phyloP scores from a whole-genome alignment of 2,113 vertebrate genomes.

The Plecturocebus donacophilus region DNA sequence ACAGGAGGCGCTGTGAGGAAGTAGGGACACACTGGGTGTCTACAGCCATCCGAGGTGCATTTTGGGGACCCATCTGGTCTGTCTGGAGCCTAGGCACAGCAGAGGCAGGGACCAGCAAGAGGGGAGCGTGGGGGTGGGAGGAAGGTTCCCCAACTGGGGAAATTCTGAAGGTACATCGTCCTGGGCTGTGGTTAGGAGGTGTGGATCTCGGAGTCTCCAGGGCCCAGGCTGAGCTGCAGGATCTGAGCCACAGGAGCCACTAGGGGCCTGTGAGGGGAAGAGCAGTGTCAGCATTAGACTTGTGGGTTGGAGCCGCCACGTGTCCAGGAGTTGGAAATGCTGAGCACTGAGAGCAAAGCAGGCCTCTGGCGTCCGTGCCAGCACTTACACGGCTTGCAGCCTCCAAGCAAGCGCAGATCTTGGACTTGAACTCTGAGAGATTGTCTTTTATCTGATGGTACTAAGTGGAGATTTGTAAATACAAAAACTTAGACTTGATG shows the following conservation, averaged over 20 bases:
- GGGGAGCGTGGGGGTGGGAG: fast-evolving
- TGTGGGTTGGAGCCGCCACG: background rate
- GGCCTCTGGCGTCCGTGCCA: background rate
- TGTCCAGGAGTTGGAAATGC: background rate
- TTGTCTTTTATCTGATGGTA: background rate
- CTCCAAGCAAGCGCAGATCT: background rate
- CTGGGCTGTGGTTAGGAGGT: background rate
- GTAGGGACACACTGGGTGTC: background rate
- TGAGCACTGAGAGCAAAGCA: background rate
- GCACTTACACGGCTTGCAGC: background rate
- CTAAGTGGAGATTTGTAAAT: fast-evolving
- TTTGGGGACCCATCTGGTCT: background rate
- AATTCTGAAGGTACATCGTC: background rate
- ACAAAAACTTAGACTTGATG: background rate
- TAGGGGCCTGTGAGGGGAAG: background rate
- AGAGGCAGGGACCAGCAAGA: background rate
- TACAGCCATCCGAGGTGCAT: fast-evolving
- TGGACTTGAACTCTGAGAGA: background rate
- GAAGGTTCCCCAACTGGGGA: background rate
- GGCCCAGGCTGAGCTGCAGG: background rate
- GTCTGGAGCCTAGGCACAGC: background rate
- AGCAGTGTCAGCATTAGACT: background rate
- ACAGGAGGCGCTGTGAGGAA: background rate
- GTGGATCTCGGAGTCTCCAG: background rate
- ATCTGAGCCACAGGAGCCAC: fast-evolving